Evolutionary conservation across 2,888 invertebrate genomes (phyloP), one percentile per base, ranked within the genome.

Genomic region (Acanthosepion lycidas): DNA sequence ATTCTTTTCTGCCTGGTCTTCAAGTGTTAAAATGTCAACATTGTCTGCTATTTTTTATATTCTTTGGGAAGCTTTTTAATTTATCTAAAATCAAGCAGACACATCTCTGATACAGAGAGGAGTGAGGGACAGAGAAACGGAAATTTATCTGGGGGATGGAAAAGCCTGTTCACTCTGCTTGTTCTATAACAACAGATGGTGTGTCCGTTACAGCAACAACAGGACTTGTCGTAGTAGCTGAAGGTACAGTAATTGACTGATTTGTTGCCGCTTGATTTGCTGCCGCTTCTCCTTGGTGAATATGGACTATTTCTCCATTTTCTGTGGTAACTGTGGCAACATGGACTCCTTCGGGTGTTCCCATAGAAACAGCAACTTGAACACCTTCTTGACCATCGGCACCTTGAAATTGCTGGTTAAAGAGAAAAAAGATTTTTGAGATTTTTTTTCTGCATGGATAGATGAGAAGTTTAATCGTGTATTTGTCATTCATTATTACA

Each of bases 241-340:
- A 20, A 9, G 92, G 49, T 92, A 51, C 12, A n/a, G 51, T n/a
- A 53, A 53, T 93, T 93, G 93, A 49, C 33, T 49, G 51, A n/a
- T 49, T 93, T 93, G 93, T 93, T 51, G 51, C 51, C 6, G 93
- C 49, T 48, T 59, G 59, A 59, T 59, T 59, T n/a, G 64, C 95
- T 51, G 33, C 94, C 59, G 4, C 93, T 42, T 20, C 91, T 20
- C 28, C 94, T 91, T 96, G 96, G 51, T 96, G 96, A n/a, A 96
- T 96, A 48, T 96, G 96, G 53, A 96, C 94, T 42, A 96, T 95
- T 94, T 96, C 96, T n/a, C 96, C 96, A 51, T 95, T 95, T 33
- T 96, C 96, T 95, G 96, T 96, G 20, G 96, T 96, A 91, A 96
- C 96, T 23, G 96, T 96, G 48, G 96, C 95, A 20, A 96, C 96